These are phyloP conservation scores for Enteromius argenteus DNA, from an alignment of 2,797 vertebrate genomes.

Conservation along the genomic window DNA sequence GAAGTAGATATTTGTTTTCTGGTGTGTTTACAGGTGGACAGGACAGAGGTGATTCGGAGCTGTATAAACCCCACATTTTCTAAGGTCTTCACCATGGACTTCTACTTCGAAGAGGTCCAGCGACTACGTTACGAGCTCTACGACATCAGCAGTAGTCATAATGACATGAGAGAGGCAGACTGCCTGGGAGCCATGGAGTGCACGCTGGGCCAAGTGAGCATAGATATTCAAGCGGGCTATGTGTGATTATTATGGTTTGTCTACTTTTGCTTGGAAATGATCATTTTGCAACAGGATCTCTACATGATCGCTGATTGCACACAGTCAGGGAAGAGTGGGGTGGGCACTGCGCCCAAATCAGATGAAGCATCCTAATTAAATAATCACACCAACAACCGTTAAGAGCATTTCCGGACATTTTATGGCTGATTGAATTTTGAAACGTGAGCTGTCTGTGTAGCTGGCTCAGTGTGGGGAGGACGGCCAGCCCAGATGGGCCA, in stretches of 20 bases:
- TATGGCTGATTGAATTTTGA: constrained; percentile 25
- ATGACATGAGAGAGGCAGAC: constrained; percentile 88
- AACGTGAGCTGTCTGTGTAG: constrained; percentile 36
- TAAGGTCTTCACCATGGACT: constrained; percentile 94
- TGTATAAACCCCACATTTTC: constrained; percentile 93
- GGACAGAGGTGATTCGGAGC: constrained; percentile 94
- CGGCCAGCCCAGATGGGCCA: background rate
- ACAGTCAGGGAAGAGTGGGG: constrained; percentile 10
- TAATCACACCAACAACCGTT: constrained; percentile 47
- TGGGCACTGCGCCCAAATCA: constrained; percentile 19
- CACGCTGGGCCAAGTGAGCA: constrained; percentile 90
- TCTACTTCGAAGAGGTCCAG: constrained; percentile 97
- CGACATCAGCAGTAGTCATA: constrained; percentile 91
- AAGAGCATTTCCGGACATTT: constrained; percentile 38
- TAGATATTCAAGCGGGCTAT: background rate
- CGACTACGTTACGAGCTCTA: constrained; percentile 91
- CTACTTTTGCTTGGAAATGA: constrained; percentile 1
- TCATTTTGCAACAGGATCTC: constrained; percentile 27
- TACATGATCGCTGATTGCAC: constrained; percentile 29
- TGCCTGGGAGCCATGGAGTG: constrained; percentile 95
- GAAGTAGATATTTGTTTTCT: background rate
- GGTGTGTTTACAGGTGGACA: constrained; percentile 85
- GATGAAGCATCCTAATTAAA: constrained; percentile 55
- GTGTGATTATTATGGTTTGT: background rate
- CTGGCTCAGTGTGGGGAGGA: background rate